Evolutionary conservation across 2,888 invertebrate genomes (phyloP).

Genomic region (Pammene aurita): DNA sequence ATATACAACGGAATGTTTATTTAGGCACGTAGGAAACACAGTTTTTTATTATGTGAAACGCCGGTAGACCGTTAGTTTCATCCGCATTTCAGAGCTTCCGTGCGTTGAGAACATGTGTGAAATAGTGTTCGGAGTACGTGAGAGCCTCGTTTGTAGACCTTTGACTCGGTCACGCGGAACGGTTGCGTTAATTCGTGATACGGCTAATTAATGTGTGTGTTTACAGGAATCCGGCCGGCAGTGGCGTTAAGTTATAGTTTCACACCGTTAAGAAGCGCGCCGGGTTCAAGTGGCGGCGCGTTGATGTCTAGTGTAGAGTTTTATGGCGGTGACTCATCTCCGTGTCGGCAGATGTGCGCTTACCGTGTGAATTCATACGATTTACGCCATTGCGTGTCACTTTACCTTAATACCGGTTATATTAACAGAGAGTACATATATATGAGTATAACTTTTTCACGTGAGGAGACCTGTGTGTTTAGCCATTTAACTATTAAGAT

Average conservation of each 20-base stretch:
- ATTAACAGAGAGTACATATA: not conserved
- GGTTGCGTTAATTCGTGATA: constrained; percentile 55
- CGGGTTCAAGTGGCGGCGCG: constrained; percentile 45
- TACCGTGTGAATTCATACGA: constrained; percentile 24
- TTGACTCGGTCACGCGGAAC: constrained; percentile 63
- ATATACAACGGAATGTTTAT: constrained; percentile 40
- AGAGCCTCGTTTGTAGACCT: constrained; percentile 64
- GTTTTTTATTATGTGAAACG: constrained; percentile 48
- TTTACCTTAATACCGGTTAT: not conserved
- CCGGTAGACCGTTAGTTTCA: constrained; percentile 44
- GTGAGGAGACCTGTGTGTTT: too few species aligned
- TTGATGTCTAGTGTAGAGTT: constrained; percentile 47
- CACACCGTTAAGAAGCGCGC: constrained; percentile 59
- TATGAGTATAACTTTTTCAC: not conserved
- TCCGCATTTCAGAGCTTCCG: constrained; percentile 43
- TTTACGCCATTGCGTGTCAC: constrained; percentile 1
- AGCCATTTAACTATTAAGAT: too few species aligned
- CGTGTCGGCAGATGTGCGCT: constrained; percentile 42
- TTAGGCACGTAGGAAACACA: constrained; percentile 46
- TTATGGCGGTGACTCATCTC: constrained; percentile 36
- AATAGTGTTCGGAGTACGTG: constrained; percentile 49
- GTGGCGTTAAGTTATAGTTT: constrained; percentile 47
- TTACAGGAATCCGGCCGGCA: constrained; percentile 55
- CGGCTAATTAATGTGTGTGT: constrained; percentile 66
- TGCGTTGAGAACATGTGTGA: constrained; percentile 35